Evolutionary conservation across 2,797 vertebrate genomes (phyloP), one percentile per base, ranked within the genome.

Genomic region (Moxostoma hubbsi): DNA sequence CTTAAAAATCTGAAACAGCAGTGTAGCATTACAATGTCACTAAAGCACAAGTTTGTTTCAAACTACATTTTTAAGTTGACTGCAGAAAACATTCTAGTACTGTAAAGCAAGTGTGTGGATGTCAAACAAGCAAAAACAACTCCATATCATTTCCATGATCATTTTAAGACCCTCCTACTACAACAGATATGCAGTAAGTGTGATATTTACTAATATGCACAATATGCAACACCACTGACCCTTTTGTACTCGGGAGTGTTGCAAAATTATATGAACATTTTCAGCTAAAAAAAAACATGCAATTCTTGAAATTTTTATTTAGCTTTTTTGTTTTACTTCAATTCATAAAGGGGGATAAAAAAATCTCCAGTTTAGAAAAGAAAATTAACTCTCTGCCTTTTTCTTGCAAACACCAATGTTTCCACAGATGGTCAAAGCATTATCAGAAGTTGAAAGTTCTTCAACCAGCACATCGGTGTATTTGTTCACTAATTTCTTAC

Each of bases 401-500:
- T 24, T 51, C 80, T 65, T 57, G 75, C 84, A 84, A 54, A 69
- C 1, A 4, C 36, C 3, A 57, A 83, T 12, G 53, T 82, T 74
- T 72, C 6, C 24, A 77, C 63, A 87, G 55, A 83, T 79, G 46
- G 78, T 79, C 59, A 0, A 0, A 7, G 79, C 18, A 15, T 79
- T 6, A 9, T 84, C 85, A 2, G 54, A 53, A 10, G 85, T 83
- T 51, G 85, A 86, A 46, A 86, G 75, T 54, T 84, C 83, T 18
- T 86, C 83, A 9, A 71, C 0, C 73, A 86, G 68, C 9, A 6
- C 2, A 5, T 57, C 58, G 1, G 1, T 0, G 49, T 69, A 81
- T 6, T 43, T 77, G 3, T 6, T 10, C 7, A 86, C 65, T 4
- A 84, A 12, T 9, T 1, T 18, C 68, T 8, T 81, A 50, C 85